These are phyloP conservation scores for Eulemur albifrons DNA, from an alignment of 2,797 vertebrate species.

Conservation along the genomic window DNA sequence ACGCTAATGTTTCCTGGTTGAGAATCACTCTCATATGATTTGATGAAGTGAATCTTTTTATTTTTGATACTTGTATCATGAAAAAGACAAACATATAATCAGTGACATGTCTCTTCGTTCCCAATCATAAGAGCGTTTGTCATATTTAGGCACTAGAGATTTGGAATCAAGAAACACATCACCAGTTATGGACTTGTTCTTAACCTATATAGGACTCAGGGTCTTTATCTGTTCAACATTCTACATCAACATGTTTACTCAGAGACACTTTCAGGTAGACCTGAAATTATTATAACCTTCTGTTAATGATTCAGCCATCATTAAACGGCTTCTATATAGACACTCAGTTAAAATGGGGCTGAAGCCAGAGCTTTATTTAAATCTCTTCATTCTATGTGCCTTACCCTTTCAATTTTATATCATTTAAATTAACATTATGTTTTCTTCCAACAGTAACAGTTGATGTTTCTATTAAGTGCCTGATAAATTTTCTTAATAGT, in stretches of 20 bases:
- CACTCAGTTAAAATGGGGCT: neutral
- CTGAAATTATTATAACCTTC: neutral
- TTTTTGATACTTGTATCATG: neutral
- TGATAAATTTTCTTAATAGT: slow-evolving; percentile 51
- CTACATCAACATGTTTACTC: neutral
- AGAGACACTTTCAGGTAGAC: neutral
- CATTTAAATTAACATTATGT: slow-evolving; percentile 24
- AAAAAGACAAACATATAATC: neutral
- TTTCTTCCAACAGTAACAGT: slow-evolving; percentile 28
- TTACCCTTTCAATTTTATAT: neutral
- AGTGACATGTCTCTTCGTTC: neutral
- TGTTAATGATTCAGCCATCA: neutral
- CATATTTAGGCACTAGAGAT: neutral
- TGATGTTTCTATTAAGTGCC: slow-evolving; percentile 32
- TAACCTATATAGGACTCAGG: neutral
- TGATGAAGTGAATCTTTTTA: neutral
- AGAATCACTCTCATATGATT: neutral
- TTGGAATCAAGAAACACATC: neutral
- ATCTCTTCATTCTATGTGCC: neutral
- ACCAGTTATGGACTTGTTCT: neutral
- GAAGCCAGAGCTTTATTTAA: neutral
- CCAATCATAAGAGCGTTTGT: neutral
- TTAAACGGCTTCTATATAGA: neutral
- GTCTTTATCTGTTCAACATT: neutral
- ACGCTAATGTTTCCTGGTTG: neutral